A percentile compares a stretch with the other conserved stretches of the same genome.
Evolutionary conservation across 2,888 invertebrate genomes (phyloP).

Genomic region (Lamproptera curius): DNA sequence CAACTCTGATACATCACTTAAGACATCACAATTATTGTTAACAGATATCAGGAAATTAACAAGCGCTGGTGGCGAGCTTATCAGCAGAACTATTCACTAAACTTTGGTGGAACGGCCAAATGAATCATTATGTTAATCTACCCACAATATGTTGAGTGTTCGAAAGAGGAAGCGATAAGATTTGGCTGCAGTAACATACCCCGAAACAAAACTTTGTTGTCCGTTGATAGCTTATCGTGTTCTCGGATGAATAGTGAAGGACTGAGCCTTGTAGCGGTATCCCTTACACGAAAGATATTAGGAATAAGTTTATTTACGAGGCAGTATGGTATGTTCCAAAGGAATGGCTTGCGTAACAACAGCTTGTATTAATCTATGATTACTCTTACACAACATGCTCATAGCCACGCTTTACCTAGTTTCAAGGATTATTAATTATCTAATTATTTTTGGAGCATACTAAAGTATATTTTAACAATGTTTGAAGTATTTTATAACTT

Average conservation of each 20-base stretch:
- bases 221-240: slow-evolving; percentile 27
- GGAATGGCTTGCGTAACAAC: too few relatives aligned
- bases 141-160: slow-evolving; percentile 54
- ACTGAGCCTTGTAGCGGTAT: neutral
- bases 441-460: too few relatives aligned
- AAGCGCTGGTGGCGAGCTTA: slow-evolving; percentile 9
- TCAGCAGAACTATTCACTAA: slow-evolving; percentile 11
- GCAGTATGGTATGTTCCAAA: too few relatives aligned
- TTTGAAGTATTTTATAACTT: too few relatives aligned
- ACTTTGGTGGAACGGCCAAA: slow-evolving; percentile 29
- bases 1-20: too few relatives aligned
- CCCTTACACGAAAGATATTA: neutral
- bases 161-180: slow-evolving; percentile 64
- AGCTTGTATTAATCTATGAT: too few relatives aligned
- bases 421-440: too few relatives aligned
- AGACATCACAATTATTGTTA: slow-evolving; percentile 4
- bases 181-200: slow-evolving; percentile 44
- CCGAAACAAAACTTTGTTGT: slow-evolving; percentile 55
- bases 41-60: slow-evolving; percentile 5
- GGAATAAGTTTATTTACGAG: too few relatives aligned
- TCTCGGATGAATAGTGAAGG: slow-evolving; percentile 34
- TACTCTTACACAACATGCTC: too few relatives aligned
- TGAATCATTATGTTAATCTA: slow-evolving; percentile 64
- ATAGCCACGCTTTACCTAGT: too few relatives aligned
- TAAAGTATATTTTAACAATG: too few relatives aligned